Base-by-base conservation (phyloP, 35 echinoderm and acorn worm genomes). In the Apostichopus parvimensis region DNA sequence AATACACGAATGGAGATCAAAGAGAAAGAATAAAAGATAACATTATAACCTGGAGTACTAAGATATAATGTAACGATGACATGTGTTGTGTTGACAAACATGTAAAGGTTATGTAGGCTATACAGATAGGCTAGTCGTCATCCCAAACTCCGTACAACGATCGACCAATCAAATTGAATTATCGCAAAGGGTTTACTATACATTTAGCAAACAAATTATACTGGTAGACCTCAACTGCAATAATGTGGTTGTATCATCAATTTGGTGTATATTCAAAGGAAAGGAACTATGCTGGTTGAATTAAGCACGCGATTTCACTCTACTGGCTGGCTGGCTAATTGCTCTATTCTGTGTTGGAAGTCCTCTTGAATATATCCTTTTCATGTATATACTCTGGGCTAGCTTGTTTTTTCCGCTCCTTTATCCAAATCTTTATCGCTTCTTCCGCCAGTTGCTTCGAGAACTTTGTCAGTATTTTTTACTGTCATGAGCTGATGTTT, bases 91-190 rank as follows among this genome's bases (percentile, higher is more conserved):
- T 45, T 45, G 34, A 45, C 34, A 45, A 45, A 45, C 34, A 45
- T 45, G 34, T 45, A 45, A 45, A 45, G 34, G 34, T 45, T 45
- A 45, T 45, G 34, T 45, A 45, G 34, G 34, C 34, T 45, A 45
- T 45, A 45, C 34, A 45, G 1, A 45, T 45, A 45, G 34, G 1
- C 34, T 45, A 45, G 34, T 45, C 34, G 3, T 45, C 34, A 45
- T 45, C 34, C 34, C 2, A 45, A 45, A 45, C 34, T 45, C 34
- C 34, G 34, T 45, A 45, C 34, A 45, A 45, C 34, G 34, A 45
- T 61, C 71, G 71, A 75, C 71, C 71, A 75, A 75, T 75, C 71
- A 75, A 75, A 75, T 75, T 18, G 71, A 75, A 20, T 75, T 14
- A 75, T 75, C 21, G 6, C 2, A 75, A 20, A 75, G 34, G 12